Evolutionary conservation across 2,113 vertebrate genomes (phyloP).

Genomic region (Calonectris borealis): DNA sequence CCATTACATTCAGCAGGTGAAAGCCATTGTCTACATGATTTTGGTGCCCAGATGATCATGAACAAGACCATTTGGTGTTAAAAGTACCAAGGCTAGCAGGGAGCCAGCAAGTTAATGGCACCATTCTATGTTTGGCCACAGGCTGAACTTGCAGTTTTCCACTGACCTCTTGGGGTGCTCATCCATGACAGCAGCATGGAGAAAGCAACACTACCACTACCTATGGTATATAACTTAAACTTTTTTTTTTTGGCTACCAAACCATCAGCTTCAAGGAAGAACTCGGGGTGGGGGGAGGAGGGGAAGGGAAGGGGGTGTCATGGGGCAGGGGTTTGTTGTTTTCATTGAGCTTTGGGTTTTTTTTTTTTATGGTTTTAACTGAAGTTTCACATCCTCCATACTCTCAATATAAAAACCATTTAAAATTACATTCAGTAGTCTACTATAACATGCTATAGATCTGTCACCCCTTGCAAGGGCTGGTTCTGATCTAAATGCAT

Average conservation of each 20-base stretch:
- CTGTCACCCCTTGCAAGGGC: background rate
- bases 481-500: background rate
- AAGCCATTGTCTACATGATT: background rate
- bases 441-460: background rate
- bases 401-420: background rate
- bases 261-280: background rate
- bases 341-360: background rate
- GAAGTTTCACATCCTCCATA: background rate
- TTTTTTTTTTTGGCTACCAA: background rate
- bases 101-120: background rate
- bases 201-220: background rate
- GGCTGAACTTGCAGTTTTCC: background rate
- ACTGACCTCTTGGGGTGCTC: background rate
- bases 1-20: background rate
- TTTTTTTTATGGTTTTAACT: background rate
- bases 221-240: background rate
- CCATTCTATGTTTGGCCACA: background rate
- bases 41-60: accelerated
- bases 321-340: background rate
- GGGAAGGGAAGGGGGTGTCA: no score
- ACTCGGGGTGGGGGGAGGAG: background rate
- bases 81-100: background rate
- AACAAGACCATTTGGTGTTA: background rate
- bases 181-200: background rate
- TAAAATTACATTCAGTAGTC: background rate